Conservation (phyloP, 2,888 invertebrate species). For the Melanophora roralis region DNA sequence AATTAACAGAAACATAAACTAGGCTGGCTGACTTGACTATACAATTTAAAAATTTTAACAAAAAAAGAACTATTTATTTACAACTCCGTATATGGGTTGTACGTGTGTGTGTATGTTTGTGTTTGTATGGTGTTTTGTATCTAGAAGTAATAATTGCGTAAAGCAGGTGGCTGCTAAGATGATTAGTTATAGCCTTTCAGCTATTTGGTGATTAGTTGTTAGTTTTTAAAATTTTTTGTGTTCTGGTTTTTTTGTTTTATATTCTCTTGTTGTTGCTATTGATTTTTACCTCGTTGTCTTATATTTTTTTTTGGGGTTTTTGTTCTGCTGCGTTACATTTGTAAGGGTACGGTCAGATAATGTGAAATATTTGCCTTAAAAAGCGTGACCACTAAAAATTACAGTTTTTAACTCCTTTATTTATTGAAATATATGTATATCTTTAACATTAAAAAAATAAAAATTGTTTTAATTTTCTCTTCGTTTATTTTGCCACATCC, state of each 20-base stretch:
- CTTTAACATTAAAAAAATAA: no score
- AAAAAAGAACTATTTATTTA: no score
- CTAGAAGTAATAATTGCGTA: slow-evolving; percentile 67
- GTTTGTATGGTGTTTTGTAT: slow-evolving; percentile 9
- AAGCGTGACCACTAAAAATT: no score
- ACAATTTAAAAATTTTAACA: slow-evolving; percentile 25
- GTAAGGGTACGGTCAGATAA: no score
- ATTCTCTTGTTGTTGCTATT: slow-evolving; percentile 4
- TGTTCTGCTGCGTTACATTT: slow-evolving; percentile 20
- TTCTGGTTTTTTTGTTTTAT: neutral
- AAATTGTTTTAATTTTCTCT: no score
- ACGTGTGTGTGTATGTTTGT: neutral
- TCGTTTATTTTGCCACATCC: no score
- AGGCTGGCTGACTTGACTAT: slow-evolving; percentile 38
- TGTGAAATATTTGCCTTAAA: no score
- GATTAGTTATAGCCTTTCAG: slow-evolving; percentile 62
- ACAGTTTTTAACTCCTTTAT: no score
- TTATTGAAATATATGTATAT: no score
- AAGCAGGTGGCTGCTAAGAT: slow-evolving; percentile 67
- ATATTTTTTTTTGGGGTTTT: slow-evolving; percentile 1
- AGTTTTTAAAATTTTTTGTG: neutral
- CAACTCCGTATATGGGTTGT: neutral
- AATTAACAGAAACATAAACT: slow-evolving; percentile 40
- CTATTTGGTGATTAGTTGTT: slow-evolving; percentile 61
- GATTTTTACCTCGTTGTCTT: slow-evolving; percentile 18